Conservation (phyloP, 2,888 invertebrate species). For the Elmis aenea region DNA sequence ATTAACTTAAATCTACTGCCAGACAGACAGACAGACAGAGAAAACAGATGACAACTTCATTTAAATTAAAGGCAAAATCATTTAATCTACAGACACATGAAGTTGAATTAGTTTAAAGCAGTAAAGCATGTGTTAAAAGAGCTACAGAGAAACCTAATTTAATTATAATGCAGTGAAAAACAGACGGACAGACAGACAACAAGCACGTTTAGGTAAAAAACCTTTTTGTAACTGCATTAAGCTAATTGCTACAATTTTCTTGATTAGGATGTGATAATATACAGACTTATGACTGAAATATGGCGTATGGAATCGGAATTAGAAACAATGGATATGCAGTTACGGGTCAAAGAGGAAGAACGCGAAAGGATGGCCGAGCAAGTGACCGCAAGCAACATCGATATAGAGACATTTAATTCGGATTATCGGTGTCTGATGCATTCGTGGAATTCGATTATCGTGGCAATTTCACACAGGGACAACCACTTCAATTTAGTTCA, state of each 20-base stretch:
- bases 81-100: too few species aligned
- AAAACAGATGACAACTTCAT: too few species aligned
- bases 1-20: too few species aligned
- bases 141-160: too few species aligned
- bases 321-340: conserved; percentile 59
- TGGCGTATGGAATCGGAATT: conserved; percentile 65
- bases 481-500: conserved; percentile 58
- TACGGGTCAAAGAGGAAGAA: conserved; percentile 60
- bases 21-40: too few species aligned
- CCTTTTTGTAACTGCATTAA: too few species aligned
- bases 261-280: conserved; percentile 58
- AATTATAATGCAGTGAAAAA: too few species aligned
- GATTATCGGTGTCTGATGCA: conserved; percentile 66
- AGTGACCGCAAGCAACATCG: conserved; percentile 65
- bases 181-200: too few species aligned
- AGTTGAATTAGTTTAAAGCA: too few species aligned
- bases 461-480: conserved; percentile 65
- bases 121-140: too few species aligned
- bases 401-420: conserved; percentile 64
- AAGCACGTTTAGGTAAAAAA: too few species aligned
- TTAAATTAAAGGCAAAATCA: too few species aligned
- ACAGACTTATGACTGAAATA: conserved; percentile 63
- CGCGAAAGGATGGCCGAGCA: conserved; percentile 55
- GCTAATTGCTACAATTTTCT: conserved; percentile 4
- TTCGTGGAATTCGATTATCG: conserved; percentile 70